phyloP scores from a whole-genome alignment of 2,888 invertebrate species.

The Melanophora roralis region DNA sequence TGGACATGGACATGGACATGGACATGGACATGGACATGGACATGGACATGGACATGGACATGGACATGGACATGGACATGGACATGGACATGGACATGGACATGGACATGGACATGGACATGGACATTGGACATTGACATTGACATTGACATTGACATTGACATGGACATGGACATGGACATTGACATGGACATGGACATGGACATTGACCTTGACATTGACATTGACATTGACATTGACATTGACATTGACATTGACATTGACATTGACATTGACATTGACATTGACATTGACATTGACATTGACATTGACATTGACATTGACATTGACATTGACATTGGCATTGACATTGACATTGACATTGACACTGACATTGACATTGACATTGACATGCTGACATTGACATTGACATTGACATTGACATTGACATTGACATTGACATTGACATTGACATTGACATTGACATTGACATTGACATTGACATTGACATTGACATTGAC shows the following conservation, averaged over 20 bases:
- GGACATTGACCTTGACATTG: no score
- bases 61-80: not conserved
- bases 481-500: no score
- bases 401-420: not conserved
- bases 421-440: not conserved
- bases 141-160: no score
- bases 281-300: not conserved
- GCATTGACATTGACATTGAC: no score
- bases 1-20: not conserved
- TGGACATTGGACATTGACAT: no score
- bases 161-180: no score
- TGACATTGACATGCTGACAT: no score
- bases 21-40: not conserved
- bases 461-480: not conserved
- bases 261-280: not conserved
- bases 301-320: not conserved
- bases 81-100: not conserved
- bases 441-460: not conserved
- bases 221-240: not conserved
- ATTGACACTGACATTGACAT: no score
- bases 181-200: no score
- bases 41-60: not conserved
- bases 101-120: not conserved
- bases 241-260: not conserved
- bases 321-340: no score